phyloP scores from a whole-genome alignment of 2,797 vertebrate species.

The Taeniopygia guttata region DNA sequence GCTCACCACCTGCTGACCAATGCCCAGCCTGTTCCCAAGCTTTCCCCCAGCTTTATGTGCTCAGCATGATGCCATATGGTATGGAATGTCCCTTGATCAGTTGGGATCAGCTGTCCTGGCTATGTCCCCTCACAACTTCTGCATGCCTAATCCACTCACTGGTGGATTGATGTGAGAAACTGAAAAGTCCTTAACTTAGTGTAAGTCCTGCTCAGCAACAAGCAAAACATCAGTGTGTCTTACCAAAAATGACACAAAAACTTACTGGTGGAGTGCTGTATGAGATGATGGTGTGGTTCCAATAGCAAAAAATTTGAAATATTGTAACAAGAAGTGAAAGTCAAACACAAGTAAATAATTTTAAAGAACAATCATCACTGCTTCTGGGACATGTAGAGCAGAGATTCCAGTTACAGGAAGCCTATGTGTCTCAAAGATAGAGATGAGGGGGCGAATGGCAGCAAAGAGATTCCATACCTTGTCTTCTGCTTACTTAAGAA shows the following conservation, averaged over 20 bases:
- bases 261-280: not conserved
- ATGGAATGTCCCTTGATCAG: not conserved
- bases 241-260: not conserved
- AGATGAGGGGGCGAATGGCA: not conserved
- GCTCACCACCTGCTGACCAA: not conserved
- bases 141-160: not conserved
- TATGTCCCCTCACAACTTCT: not conserved
- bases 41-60: not conserved
- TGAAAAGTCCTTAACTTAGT: not conserved
- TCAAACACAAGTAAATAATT: not conserved
- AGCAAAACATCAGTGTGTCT: not conserved
- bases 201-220: not conserved
- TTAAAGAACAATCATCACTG: not conserved
- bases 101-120: not conserved
- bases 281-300: not conserved
- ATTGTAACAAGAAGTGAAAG: not conserved
- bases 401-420: not conserved
- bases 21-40: not conserved
- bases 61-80: not conserved
- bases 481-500: not conserved
- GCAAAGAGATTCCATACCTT: not conserved
- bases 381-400: not conserved
- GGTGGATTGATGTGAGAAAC: not conserved
- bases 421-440: not conserved
- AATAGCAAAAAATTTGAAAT: not conserved